Base-by-base conservation (phyloP, 2,113 vertebrate genomes). In the Sebastes fasciatus region DNA sequence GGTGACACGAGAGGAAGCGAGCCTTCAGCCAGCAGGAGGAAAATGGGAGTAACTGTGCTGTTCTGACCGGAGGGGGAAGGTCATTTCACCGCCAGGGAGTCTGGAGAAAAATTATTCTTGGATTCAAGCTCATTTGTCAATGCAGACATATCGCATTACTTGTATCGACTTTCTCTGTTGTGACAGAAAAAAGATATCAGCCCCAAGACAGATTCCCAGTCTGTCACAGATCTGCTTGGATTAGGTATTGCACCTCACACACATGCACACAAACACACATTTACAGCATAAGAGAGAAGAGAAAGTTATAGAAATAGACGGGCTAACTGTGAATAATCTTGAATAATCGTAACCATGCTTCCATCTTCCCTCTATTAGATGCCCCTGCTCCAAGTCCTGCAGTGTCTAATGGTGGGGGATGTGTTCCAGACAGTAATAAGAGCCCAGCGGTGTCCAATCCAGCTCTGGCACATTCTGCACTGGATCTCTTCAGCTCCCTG, bases 211-310 rank as follows among this genome's bases (percentile, higher is more conserved):
- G 94, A 96, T 67, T 90, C 95, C 21, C 97, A 97, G 48, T 94
- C 96, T n/a, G 96, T 97, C 43, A 96, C 98, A 92, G 98, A 99
- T 75, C 93, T 99, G 87, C 92, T 99, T 82, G 98, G 97, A 86
- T 95, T 99, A 79, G 98, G 98, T 99, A 97, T 21, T 64, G 17
- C 48, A 68, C 43, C 60, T 73, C 11, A 58, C 40, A 58, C 69
- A 58, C 54, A 17, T 16, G n/a, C 40, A 57, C 52, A 43, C 69
- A 57, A 17, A 68, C 66, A 34, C 46, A 5, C 4, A 7, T 69
- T 51, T 4, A 19, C 17, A 45, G 10, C 66, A n/a, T 19, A 73
- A 34, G 61, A 54, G 10, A 54, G 51, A 43, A 43, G 11, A 70
- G 17, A 54, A 21, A 71, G 67, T 48, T 5, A 55, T 19, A n/a